Evolutionary conservation across 1,140 invertebrate species (phyloP), one percentile per base, ranked within the genome.

Genomic region (Drosophila murphyi): DNA sequence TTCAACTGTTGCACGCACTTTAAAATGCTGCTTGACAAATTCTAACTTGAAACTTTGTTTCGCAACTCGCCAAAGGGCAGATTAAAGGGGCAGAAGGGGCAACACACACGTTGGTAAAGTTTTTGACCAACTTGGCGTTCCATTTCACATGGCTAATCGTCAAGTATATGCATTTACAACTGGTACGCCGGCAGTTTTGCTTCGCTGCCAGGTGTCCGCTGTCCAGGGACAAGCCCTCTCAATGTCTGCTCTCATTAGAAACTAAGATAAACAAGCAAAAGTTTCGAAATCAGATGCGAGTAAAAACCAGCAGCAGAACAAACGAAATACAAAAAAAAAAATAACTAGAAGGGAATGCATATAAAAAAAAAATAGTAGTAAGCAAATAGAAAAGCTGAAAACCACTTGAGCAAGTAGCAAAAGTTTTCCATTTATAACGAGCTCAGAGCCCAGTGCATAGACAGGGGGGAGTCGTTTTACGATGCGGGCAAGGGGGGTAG

Each of bases 391-490:
- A 71, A 65, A 72, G 60, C 61, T 43, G 54, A 83, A 88, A 89
- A 80, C 76, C 83, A 89, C 83, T 89, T 88, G 80, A 88, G 83
- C 78, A 89, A 88, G 83, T 82, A 80, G 85, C 80, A 78, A 88
- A 88, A 88, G 80, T 88, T 88, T 88, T 89, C 71, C 83, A 83
- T 88, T 88, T 89, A 88, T 88, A 88, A 88, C 83, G 85, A 88
- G 83, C 85, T 82, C 79, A 60, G 72, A 62, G 70, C 82, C 78
- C 64, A 70, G 75, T 60, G 64, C 41, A 69, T 35, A 51, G 31
- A 41, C 41, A 68, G 5, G 35, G 10, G 72, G 54, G 67, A 51
- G 51, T 50, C 62, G 59, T 43, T 69, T 61, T 35, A 43, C 55
- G 8, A 68, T 39, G 71, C 41, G 69, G 63, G 72, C 52, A 20